These are phyloP conservation scores for Sebastes taczanowskii DNA, from an alignment of 2,797 vertebrate species.

Conservation along the genomic window DNA sequence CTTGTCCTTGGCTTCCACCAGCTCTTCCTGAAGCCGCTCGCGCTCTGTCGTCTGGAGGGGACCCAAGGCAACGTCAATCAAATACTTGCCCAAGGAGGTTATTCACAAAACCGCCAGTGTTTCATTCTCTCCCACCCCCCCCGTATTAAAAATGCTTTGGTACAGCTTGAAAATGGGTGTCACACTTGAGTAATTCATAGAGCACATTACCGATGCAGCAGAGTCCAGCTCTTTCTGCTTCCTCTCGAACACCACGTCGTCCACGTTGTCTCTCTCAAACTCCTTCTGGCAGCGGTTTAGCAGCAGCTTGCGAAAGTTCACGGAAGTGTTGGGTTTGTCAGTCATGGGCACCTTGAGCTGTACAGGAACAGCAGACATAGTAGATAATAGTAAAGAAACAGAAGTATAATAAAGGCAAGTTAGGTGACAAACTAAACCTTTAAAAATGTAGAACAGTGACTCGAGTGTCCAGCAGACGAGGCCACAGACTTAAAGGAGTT, in stretches of 20 bases:
- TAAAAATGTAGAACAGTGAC: not conserved
- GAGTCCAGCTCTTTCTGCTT: conserved; percentile 97
- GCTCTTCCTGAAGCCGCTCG: conserved; percentile 91
- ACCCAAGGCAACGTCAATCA: too few relatives aligned
- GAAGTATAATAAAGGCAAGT: not conserved
- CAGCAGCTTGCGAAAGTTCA: conserved; percentile 96
- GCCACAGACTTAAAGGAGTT: not conserved
- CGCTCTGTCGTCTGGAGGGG: conserved; percentile 87
- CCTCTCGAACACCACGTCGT: conserved; percentile 96
- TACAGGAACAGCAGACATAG: not conserved
- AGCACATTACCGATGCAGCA: conserved; percentile 85
- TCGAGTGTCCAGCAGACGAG: not conserved
- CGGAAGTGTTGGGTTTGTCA: conserved; percentile 92
- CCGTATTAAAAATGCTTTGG: not conserved
- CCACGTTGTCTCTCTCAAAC: conserved; percentile 97
- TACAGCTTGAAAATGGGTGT: not conserved
- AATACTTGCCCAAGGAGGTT: too few relatives aligned
- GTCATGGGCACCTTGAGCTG: conserved; percentile 96
- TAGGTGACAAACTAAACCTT: not conserved
- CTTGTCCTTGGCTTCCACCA: conserved; percentile 95
- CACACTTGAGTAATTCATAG: not conserved
- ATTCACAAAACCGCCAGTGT: not conserved
- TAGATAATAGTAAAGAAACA: not conserved
- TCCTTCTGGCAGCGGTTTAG: conserved; percentile 99
- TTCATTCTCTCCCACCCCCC: not conserved